Evolutionary conservation across 2,888 invertebrate genomes (phyloP).

Genomic region (Perizoma affinitatum): DNA sequence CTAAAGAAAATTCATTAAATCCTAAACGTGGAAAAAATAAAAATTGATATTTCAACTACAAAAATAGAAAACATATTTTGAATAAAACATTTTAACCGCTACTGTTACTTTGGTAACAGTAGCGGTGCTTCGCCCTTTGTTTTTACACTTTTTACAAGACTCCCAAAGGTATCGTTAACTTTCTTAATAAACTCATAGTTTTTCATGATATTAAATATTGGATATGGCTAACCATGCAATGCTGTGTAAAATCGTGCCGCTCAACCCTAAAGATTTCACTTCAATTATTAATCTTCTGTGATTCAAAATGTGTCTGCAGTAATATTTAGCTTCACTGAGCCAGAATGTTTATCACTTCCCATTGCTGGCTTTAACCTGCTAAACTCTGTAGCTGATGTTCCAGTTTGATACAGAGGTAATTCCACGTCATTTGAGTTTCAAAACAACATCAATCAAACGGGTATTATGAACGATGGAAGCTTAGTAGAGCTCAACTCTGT

Average conservation of each 20-base stretch:
- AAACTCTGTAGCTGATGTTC: background rate
- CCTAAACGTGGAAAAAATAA: background rate
- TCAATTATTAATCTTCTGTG: no score
- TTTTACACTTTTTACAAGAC: background rate
- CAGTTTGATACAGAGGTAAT: background rate
- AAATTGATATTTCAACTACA: no score
- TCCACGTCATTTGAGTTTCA: slow-evolving; percentile 1
- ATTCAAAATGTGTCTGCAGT: no score
- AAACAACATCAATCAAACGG: slow-evolving; percentile 14
- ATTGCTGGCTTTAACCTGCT: no score
- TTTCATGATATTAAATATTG: background rate
- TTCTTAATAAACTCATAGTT: slow-evolving; percentile 5
- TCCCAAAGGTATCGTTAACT: slow-evolving; percentile 12
- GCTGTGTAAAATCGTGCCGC: no score
- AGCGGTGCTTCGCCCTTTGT: background rate
- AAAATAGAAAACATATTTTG: background rate
- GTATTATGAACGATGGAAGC: slow-evolving; percentile 12
- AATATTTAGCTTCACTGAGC: no score
- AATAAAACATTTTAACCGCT: background rate
- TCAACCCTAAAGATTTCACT: no score
- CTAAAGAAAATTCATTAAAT: background rate
- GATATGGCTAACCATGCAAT: no score
- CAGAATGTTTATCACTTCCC: no score
- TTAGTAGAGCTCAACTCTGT: slow-evolving; percentile 1
- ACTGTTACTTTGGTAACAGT: background rate